Conservation (phyloP, 2,888 invertebrate genomes). For the Aelia acuminata region DNA sequence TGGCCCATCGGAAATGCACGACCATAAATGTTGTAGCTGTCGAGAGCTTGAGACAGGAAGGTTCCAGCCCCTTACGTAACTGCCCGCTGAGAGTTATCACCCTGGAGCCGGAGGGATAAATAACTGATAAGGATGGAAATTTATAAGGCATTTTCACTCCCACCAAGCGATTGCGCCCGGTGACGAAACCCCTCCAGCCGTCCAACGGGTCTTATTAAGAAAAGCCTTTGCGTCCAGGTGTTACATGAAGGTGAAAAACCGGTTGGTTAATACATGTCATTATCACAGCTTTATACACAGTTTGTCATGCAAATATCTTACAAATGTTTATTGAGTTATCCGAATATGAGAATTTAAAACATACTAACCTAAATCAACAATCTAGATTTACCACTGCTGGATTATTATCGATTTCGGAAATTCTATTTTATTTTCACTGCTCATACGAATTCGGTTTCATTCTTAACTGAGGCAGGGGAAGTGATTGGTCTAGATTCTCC, state of each 20-base stretch:
- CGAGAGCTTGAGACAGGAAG: neutral
- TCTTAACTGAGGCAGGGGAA: too few species aligned
- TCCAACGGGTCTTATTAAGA: neutral
- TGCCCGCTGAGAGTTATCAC: neutral
- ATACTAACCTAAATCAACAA: too few species aligned
- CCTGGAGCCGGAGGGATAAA: neutral
- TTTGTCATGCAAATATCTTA: neutral
- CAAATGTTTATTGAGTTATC: neutral
- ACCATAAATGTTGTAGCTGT: neutral
- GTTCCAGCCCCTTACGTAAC: neutral
- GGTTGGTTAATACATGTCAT: neutral
- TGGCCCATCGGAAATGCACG: neutral
- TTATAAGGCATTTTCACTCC: neutral
- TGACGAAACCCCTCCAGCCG: neutral
- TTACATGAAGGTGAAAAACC: neutral
- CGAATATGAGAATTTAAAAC: neutral
- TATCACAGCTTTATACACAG: neutral
- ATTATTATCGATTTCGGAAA: too few species aligned
- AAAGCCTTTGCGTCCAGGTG: neutral
- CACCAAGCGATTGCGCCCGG: neutral
- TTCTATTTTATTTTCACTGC: too few species aligned
- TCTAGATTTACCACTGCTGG: too few species aligned
- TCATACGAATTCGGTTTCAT: too few species aligned
- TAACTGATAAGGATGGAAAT: slow-evolving; percentile 15
- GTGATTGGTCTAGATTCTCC: too few species aligned